These are phyloP conservation scores for Meda fulgida DNA, from an alignment of 2,797 vertebrate genomes.

Conservation along the genomic window DNA sequence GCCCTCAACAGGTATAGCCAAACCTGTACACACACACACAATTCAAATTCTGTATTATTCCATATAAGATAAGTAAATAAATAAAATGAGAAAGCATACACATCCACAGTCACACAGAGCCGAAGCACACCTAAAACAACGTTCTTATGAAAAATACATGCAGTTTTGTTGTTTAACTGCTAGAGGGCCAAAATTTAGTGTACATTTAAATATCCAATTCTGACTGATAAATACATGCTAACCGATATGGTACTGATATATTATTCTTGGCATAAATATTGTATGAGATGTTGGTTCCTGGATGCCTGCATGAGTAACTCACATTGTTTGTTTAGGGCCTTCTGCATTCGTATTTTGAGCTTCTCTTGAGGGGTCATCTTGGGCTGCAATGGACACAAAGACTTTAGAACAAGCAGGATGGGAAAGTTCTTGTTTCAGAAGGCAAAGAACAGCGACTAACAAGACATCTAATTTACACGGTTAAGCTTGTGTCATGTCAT, in stretches of 20 bases:
- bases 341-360: conserved; percentile 92
- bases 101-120: background rate
- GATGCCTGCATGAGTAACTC: conserved; percentile 54
- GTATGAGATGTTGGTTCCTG: background rate
- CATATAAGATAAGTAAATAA: too few relatives aligned
- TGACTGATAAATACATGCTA: background rate
- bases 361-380: conserved; percentile 95
- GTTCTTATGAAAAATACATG: background rate
- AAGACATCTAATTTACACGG: background rate
- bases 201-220: background rate
- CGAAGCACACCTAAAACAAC: background rate
- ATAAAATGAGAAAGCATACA: background rate
- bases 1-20: background rate
- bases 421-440: conserved; percentile 20
- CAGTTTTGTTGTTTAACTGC: background rate
- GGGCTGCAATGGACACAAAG: conserved; percentile 81
- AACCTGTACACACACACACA: too few relatives aligned
- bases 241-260: background rate
- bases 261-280: background rate
- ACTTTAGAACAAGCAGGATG: conserved; percentile 68
- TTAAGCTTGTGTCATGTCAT: background rate
- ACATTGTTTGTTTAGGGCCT: conserved; percentile 95
- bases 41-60: too few relatives aligned
- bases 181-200: background rate
- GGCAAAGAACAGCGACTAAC: background rate